Evolutionary conservation across 2,797 vertebrate genomes (phyloP).

Genomic region (Sebastes kiyomatsui): DNA sequence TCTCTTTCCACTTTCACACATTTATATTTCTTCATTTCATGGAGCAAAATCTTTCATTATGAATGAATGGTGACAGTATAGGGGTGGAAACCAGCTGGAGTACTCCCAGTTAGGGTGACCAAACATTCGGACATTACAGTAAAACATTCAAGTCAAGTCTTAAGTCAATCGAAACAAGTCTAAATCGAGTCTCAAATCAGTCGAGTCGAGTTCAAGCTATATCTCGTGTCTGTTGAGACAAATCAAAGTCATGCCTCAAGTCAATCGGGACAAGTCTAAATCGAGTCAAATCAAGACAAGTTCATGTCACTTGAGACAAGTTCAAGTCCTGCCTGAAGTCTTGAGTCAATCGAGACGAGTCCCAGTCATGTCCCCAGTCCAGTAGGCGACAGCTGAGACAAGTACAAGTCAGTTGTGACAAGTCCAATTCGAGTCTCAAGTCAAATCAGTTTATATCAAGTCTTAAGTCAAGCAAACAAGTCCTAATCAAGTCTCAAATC

Average conservation of each 20-base stretch:
- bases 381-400: neutral
- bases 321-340: neutral
- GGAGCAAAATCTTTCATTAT: neutral
- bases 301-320: neutral
- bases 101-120: neutral
- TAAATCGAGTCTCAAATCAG: neutral
- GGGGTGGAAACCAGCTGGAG: neutral
- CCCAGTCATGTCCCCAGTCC: neutral
- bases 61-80: neutral
- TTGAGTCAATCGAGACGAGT: neutral
- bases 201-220: neutral
- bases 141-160: neutral
- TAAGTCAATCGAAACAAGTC: neutral
- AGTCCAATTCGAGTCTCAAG: neutral
- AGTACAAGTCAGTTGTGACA: neutral
- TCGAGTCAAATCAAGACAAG: too few species aligned
- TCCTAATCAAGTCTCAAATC: too few species aligned
- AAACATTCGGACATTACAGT: neutral
- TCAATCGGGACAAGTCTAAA: too few species aligned
- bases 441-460: neutral
- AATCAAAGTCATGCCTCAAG: too few species aligned
- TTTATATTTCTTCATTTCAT: constrained; percentile 3
- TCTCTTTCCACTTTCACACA: neutral
- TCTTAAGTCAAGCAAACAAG: too few species aligned
- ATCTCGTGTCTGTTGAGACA: neutral